Conservation (phyloP, 1,140 invertebrate species). For the Triops cancriformis region DNA sequence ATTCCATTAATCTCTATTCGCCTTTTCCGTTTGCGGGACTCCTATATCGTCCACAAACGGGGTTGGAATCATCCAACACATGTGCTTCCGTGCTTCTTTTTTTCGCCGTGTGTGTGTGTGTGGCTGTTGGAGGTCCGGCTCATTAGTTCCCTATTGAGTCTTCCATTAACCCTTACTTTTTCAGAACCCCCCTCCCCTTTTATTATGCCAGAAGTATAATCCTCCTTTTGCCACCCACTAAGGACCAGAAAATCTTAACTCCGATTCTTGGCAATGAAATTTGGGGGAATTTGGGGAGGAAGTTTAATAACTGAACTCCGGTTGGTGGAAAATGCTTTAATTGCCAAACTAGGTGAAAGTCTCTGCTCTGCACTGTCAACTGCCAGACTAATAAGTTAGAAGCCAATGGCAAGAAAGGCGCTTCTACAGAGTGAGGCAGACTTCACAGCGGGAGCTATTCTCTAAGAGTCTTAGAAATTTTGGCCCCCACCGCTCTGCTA, state of each 20-base stretch:
- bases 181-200: background rate
- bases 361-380: background rate
- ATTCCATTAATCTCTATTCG: slow-evolving; percentile 14
- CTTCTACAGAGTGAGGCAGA: background rate
- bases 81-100: background rate
- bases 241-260: no score
- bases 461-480: background rate
- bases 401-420: background rate
- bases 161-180: background rate
- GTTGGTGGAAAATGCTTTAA: slow-evolving; percentile 5
- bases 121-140: background rate
- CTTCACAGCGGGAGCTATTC: slow-evolving; percentile 7
- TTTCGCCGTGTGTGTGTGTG: background rate
- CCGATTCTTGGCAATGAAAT: no score
- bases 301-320: background rate
- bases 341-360: background rate
- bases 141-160: slow-evolving; percentile 9
- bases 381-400: background rate
- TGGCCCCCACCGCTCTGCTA: no score
- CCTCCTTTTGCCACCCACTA: no score
- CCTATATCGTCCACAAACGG: background rate
- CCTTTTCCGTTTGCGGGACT: background rate
- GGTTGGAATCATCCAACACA: background rate
- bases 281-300: background rate
- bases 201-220: no score